A percentile compares a stretch with the other conserved stretches of the same genome.
Evolutionary conservation across 2,113 vertebrate species (phyloP).

Genomic region (Trematocara nigrifrons): DNA sequence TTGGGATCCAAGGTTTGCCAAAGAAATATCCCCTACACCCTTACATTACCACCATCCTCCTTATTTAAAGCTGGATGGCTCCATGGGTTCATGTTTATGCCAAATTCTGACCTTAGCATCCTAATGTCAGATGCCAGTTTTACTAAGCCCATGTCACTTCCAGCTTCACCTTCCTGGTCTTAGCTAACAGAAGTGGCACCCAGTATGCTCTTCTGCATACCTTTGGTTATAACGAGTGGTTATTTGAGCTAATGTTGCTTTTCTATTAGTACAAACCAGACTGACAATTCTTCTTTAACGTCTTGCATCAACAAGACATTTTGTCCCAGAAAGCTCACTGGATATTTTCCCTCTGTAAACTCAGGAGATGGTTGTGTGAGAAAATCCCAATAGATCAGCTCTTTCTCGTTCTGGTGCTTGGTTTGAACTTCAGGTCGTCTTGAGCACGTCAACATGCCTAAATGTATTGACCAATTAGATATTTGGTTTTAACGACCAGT

Average conservation of each 20-base stretch:
- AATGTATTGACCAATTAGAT: background rate
- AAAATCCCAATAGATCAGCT: background rate
- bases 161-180: background rate
- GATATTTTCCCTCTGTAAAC: background rate
- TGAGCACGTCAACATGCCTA: accelerated
- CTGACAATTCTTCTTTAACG: background rate
- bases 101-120: background rate
- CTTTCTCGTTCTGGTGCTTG: background rate
- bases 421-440: background rate
- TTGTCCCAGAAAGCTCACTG: background rate
- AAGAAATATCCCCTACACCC: background rate
- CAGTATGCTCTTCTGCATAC: background rate
- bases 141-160: background rate
- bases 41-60: background rate
- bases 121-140: background rate
- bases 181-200: background rate
- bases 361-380: background rate
- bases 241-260: background rate
- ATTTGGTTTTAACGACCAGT: background rate
- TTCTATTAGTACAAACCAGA: background rate
- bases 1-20: background rate
- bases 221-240: background rate
- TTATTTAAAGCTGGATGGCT: background rate
- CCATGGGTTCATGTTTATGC: background rate
- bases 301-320: background rate